Percentiles rank a stretch among this genome's conserved stretches.
phyloP scores from a whole-genome alignment of 2,113 vertebrate genomes.

The Eretmochelys imbricata region DNA sequence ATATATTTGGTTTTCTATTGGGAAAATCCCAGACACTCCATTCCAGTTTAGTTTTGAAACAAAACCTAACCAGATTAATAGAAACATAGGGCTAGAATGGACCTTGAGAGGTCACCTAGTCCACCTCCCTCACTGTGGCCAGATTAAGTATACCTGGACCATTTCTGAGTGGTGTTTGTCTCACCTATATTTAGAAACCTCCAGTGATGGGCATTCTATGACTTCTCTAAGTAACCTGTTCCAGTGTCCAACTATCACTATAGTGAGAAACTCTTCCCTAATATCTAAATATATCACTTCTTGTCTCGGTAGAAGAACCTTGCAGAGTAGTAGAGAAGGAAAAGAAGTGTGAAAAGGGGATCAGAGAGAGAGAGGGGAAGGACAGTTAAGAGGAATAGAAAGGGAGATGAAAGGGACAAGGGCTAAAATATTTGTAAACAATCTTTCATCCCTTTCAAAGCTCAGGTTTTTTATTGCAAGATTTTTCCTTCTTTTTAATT shows the following conservation, averaged over 20 bases:
- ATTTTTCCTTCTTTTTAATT: neutral
- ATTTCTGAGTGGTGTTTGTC: neutral
- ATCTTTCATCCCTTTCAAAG: neutral
- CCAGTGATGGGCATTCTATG: neutral
- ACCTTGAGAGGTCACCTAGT: neutral
- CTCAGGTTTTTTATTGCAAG: neutral
- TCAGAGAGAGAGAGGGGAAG: no score
- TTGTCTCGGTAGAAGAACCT: neutral
- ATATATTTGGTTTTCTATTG: neutral
- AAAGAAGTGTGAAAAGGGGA: neutral
- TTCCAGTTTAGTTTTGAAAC: neutral
- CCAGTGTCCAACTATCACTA: neutral
- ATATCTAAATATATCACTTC: neutral
- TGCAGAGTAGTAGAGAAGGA: neutral
- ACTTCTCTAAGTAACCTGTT: neutral
- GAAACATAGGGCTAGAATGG: neutral
- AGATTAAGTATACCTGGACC: neutral
- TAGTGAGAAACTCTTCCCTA: neutral
- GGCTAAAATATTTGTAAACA: neutral
- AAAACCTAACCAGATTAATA: neutral
- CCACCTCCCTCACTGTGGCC: neutral
- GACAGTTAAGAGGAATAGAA: neutral
- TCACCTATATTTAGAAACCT: neutral
- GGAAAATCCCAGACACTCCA: neutral
- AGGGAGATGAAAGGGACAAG: neutral